Conservation (phyloP, 2,113 vertebrate genomes). For the Tragelaphus strepsiceros region DNA sequence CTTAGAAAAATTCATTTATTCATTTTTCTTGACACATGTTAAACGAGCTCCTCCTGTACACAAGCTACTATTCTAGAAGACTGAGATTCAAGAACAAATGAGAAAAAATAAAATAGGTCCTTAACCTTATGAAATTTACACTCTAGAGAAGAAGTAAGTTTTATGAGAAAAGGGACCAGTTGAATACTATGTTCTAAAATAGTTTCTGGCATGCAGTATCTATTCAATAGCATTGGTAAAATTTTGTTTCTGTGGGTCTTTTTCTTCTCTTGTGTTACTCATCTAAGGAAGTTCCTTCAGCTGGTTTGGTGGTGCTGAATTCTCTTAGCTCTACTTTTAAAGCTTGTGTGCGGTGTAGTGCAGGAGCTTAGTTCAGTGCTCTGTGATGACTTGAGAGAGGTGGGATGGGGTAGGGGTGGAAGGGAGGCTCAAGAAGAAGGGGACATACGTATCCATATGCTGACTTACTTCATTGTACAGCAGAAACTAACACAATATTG, state of each 20-base stretch:
- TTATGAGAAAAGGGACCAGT: not conserved
- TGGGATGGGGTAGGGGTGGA: not conserved
- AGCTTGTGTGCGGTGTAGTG: not conserved
- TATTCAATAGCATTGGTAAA: not conserved
- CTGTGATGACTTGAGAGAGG: not conserved
- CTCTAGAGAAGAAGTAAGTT: not conserved
- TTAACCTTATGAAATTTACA: not conserved
- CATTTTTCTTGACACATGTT: not conserved
- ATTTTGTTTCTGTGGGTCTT: not conserved
- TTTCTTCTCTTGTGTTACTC: not conserved
- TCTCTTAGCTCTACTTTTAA: not conserved
- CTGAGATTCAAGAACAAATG: not conserved
- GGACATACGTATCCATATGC: not conserved
- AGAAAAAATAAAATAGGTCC: not conserved
- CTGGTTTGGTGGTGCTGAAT: not conserved
- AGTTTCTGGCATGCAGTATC: not conserved
- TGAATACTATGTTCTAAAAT: not conserved
- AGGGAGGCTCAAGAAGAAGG: not conserved
- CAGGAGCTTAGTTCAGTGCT: not conserved
- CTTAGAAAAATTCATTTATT: not conserved
- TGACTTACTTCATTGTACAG: not conserved
- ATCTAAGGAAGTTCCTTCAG: not conserved
- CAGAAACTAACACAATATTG: not conserved
- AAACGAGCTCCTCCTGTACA: not conserved
- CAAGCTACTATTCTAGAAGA: not conserved